Evolutionary conservation across 2,797 vertebrate genomes (phyloP).

Genomic region (Pampus argenteus): DNA sequence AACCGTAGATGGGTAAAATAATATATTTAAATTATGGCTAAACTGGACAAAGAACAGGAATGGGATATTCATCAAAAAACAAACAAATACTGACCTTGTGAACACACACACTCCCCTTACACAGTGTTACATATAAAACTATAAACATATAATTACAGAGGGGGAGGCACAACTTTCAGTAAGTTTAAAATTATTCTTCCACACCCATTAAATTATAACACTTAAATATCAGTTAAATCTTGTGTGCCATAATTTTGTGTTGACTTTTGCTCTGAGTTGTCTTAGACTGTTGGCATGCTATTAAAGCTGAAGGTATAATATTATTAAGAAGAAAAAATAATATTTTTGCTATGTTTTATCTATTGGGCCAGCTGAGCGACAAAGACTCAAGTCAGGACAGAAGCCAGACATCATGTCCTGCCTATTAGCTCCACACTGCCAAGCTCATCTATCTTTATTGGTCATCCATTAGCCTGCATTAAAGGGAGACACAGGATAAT

Average conservation of each 20-base stretch:
- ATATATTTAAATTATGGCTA: slow-evolving; percentile 2
- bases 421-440: slow-evolving; percentile 88
- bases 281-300: slow-evolving; percentile 34
- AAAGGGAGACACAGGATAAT: slow-evolving; percentile 88
- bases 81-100: neutral
- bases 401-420: slow-evolving; percentile 90
- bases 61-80: neutral
- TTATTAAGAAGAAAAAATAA: slow-evolving; percentile 45
- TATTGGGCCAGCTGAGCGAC: slow-evolving; percentile 69
- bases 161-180: neutral
- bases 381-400: slow-evolving; percentile 78
- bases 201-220: slow-evolving; percentile 3
- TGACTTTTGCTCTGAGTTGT: slow-evolving; percentile 33
- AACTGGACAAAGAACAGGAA: neutral
- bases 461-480: slow-evolving; percentile 89
- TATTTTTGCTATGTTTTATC: slow-evolving; percentile 57
- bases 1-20: slow-evolving; percentile 2
- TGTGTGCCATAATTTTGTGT: slow-evolving; percentile 17
- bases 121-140: neutral
- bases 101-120: neutral
- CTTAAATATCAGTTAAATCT: slow-evolving; percentile 34
- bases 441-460: slow-evolving; percentile 91
- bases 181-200: slow-evolving; percentile 29
- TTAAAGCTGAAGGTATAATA: slow-evolving; percentile 47
- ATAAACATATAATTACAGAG: neutral